phyloP scores from a whole-genome alignment of 2,113 vertebrate genomes.

The Dasyurus viverrinus region DNA sequence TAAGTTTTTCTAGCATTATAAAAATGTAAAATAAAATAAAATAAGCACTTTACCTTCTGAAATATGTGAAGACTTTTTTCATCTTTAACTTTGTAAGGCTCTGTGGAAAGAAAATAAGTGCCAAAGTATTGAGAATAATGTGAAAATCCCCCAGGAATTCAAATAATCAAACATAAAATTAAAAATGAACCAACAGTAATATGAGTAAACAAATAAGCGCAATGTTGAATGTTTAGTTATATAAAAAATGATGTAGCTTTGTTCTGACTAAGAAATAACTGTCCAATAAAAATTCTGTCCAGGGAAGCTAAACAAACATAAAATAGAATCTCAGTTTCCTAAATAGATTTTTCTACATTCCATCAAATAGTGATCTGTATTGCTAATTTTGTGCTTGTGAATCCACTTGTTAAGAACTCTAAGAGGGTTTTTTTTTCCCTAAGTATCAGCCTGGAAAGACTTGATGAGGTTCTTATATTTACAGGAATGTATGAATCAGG shows the following conservation, averaged over 20 bases:
- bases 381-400: not conserved
- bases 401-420: not conserved
- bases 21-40: not conserved
- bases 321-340: not conserved
- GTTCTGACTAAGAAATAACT: not conserved
- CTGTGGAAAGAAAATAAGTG: not conserved
- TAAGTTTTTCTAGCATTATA: not conserved
- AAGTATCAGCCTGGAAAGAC: not conserved
- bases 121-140: not conserved
- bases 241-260: slow-evolving; percentile 7
- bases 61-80: not conserved
- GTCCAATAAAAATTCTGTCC: not conserved
- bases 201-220: not conserved
- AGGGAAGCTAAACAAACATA: not conserved
- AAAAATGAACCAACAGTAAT: not conserved
- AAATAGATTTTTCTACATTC: not conserved
- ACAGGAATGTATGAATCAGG: not conserved
- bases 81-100: not conserved
- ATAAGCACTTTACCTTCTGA: not conserved
- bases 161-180: not conserved
- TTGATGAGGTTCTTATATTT: not conserved
- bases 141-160: not conserved
- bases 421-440: not conserved
- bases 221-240: not conserved
- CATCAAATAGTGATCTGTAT: not conserved